phyloP scores from a whole-genome alignment of 2,113 vertebrate species.

The Galbula dea region DNA sequence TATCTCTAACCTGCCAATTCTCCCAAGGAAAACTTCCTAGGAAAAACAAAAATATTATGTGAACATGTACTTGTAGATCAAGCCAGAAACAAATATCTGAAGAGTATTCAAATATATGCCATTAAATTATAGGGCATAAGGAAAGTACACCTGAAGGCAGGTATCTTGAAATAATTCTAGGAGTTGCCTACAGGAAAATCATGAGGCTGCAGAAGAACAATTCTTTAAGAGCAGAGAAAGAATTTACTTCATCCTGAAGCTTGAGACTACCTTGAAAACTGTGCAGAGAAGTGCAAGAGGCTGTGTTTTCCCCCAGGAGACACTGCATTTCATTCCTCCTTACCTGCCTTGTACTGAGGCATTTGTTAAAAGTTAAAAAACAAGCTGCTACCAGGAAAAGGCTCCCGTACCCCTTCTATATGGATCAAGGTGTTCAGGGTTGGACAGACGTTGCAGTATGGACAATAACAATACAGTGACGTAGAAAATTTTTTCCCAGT shows the following conservation, averaged over 20 bases:
- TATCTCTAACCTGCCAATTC: conserved; percentile 39
- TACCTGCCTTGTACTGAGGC: background rate
- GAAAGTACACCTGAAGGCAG: background rate
- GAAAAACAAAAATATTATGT: background rate
- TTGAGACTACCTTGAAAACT: background rate
- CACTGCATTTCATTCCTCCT: background rate
- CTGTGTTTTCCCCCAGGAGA: background rate
- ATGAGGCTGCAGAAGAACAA: background rate
- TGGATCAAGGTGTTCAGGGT: background rate
- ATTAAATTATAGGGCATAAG: background rate
- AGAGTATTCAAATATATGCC: background rate
- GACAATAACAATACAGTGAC: background rate
- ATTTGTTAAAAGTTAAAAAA: background rate
- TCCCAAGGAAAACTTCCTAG: conserved; percentile 9
- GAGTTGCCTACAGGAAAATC: background rate
- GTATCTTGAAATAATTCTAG: background rate
- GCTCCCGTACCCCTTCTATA: background rate
- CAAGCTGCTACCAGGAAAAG: background rate
- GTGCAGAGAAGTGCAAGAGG: background rate
- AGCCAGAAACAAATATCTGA: background rate
- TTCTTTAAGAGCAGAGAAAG: background rate
- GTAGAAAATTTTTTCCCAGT: no score
- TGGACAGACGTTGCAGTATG: background rate
- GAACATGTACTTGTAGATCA: background rate
- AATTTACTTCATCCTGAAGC: background rate